Percentiles rank a stretch among this genome's conserved stretches.
These are phyloP conservation scores for Australoheros facetus DNA, from an alignment of 2,797 vertebrate genomes.

Conservation along the genomic window DNA sequence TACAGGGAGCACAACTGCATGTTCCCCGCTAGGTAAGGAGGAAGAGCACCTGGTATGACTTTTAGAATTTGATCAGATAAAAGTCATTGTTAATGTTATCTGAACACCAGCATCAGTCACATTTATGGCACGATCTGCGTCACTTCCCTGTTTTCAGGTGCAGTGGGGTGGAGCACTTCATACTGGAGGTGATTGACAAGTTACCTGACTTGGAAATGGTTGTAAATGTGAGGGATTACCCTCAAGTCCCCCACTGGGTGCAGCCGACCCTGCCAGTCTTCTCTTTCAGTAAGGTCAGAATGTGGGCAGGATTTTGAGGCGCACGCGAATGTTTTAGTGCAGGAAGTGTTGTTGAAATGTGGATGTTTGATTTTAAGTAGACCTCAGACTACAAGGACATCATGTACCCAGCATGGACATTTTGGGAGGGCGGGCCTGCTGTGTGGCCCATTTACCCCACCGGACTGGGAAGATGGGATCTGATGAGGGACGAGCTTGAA, in stretches of 20 bases:
- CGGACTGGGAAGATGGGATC: conserved; percentile 96
- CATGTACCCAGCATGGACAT: conserved; percentile 99
- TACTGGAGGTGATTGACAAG: conserved; percentile 85
- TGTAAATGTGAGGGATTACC: conserved; percentile 97
- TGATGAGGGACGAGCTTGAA: conserved; percentile 92
- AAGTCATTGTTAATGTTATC: not conserved
- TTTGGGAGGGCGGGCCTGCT: conserved; percentile 98
- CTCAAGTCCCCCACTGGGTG: conserved; percentile 93
- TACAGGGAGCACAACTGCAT: conserved; percentile 94
- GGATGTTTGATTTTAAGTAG: conserved; percentile 66
- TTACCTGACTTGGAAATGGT: conserved; percentile 95
- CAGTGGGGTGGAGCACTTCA: conserved; percentile 96
- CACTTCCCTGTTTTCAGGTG: conserved; percentile 80
- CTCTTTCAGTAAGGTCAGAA: conserved; percentile 96
- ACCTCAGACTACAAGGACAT: conserved; percentile 93
- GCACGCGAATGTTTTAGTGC: not conserved
- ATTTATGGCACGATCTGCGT: too few relatives aligned
- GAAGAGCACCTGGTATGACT: not conserved
- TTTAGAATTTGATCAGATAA: not conserved
- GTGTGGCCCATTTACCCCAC: conserved; percentile 99
- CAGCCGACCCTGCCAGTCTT: conserved; percentile 88
- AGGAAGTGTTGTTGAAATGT: not conserved
- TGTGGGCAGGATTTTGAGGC: not conserved
- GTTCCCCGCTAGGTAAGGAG: conserved; percentile 93
- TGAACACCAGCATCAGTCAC: not conserved